phyloP scores from a whole-genome alignment of 2,888 invertebrate genomes.

The Uropetala carovei region DNA sequence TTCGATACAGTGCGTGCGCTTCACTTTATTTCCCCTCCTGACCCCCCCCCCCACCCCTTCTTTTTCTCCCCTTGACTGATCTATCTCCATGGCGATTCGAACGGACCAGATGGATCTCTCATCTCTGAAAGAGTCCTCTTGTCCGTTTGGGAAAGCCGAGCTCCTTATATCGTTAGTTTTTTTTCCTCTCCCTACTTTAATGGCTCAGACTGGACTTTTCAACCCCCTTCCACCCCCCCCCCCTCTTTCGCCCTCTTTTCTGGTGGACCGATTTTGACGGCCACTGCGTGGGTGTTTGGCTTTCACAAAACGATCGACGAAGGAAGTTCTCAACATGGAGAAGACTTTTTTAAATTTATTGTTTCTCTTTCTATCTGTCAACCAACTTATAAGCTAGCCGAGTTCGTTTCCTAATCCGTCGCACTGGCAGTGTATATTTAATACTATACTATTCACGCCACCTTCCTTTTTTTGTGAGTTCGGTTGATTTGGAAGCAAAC shows the following conservation, averaged over 20 bases:
- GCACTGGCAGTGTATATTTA: not conserved
- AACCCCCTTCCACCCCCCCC: no score
- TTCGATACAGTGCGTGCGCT: not conserved
- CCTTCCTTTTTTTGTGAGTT: not conserved
- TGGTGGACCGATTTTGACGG: not conserved
- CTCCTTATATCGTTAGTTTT: not conserved
- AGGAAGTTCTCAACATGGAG: not conserved
- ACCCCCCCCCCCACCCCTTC: no score
- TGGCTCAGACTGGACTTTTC: not conserved
- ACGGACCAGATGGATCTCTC: not conserved
- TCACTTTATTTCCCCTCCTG: no score
- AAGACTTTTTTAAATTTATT: not conserved
- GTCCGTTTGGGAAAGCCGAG: not conserved
- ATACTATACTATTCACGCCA: slow-evolving; percentile 1
- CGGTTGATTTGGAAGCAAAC: slow-evolving; percentile 32
- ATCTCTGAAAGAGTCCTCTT: not conserved
- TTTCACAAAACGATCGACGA: not conserved
- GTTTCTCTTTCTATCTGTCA: not conserved
- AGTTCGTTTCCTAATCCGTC: not conserved
- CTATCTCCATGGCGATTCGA: not conserved
- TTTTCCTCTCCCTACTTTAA: not conserved
- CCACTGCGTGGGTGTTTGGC: not conserved
- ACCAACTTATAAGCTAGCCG: not conserved
- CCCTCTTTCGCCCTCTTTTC: no score
- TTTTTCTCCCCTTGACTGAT: no score